Percentiles rank a stretch among this genome's conserved stretches.
phyloP scores from a whole-genome alignment of 2,797 vertebrate genomes.

The Tamandua tetradactyla region DNA sequence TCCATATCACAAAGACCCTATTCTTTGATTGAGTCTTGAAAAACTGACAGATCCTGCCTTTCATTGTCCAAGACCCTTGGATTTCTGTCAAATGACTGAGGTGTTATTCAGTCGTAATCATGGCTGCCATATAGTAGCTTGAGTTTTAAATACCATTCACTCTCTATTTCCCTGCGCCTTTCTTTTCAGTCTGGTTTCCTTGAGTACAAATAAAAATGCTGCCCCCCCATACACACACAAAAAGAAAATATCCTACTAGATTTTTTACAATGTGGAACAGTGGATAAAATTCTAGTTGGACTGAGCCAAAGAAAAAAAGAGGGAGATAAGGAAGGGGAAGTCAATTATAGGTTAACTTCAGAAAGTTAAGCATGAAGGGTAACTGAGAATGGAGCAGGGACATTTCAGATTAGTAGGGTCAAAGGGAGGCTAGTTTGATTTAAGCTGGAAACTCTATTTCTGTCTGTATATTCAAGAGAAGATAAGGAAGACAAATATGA shows the following conservation, averaged over 20 bases:
- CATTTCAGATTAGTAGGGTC: not conserved
- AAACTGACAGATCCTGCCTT: too few relatives aligned
- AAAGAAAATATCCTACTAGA: not conserved
- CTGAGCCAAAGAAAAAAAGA: not conserved
- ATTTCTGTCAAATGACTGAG: not conserved
- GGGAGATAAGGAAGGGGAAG: not conserved
- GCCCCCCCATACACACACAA: too few relatives aligned
- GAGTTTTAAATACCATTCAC: not conserved
- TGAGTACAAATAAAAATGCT: not conserved
- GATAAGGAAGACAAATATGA: not conserved
- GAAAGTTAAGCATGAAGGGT: not conserved
- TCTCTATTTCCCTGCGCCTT: not conserved
- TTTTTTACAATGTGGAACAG: not conserved
- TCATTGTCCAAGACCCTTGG: too few relatives aligned
- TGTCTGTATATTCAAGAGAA: not conserved
- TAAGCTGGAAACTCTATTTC: not conserved
- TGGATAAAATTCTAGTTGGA: not conserved
- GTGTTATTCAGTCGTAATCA: not conserved
- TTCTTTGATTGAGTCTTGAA: too few relatives aligned
- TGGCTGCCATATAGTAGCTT: not conserved
- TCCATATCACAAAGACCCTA: not conserved
- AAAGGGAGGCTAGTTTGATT: not conserved
- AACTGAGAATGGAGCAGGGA: not conserved
- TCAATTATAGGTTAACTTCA: not conserved
- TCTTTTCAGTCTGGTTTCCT: not conserved